These are phyloP conservation scores for Drosophila anomalata DNA, from an alignment of 2,888 invertebrate species.

Conservation along the genomic window DNA sequence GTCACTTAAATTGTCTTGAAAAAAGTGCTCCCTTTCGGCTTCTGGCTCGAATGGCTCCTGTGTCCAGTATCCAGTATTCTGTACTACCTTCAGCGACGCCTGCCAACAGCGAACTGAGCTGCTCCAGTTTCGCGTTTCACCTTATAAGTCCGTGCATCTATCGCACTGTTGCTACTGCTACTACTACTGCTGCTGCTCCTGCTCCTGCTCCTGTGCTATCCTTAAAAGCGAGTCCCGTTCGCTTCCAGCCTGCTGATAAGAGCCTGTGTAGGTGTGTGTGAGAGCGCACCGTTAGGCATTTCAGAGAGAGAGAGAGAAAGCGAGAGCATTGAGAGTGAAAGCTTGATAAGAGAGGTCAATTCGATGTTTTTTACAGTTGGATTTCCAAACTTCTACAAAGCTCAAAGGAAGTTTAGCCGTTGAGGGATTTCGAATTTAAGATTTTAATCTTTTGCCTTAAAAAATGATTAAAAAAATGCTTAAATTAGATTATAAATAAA, in stretches of 20 bases:
- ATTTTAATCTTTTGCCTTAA: not conserved
- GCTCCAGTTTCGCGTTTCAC: conserved; percentile 73
- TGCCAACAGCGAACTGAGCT: conserved; percentile 82
- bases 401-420: conserved; percentile 24
- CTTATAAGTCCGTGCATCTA: conserved; percentile 61
- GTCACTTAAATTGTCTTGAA: not conserved
- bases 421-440: conserved; percentile 19
- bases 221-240: conserved; percentile 59
- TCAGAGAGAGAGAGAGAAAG: not conserved
- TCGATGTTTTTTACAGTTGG: conserved; percentile 38
- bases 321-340: conserved; percentile 16
- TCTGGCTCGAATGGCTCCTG: conserved; percentile 33
- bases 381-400: conserved; percentile 19
- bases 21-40: conserved; percentile 9
- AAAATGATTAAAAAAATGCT: not conserved
- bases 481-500: not conserved
- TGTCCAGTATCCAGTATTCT: conserved; percentile 28
- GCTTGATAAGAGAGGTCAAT: conserved; percentile 35
- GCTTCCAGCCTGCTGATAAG: conserved; percentile 71
- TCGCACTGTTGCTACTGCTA: conserved; percentile 37
- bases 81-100: conserved; percentile 76
- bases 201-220: conserved; percentile 57
- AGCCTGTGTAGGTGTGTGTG: conserved; percentile 55
- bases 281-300: not conserved
- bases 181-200: conserved; percentile 28